phyloP scores from a whole-genome alignment of 2,113 vertebrate genomes.

The Muntiacus muntjak region DNA sequence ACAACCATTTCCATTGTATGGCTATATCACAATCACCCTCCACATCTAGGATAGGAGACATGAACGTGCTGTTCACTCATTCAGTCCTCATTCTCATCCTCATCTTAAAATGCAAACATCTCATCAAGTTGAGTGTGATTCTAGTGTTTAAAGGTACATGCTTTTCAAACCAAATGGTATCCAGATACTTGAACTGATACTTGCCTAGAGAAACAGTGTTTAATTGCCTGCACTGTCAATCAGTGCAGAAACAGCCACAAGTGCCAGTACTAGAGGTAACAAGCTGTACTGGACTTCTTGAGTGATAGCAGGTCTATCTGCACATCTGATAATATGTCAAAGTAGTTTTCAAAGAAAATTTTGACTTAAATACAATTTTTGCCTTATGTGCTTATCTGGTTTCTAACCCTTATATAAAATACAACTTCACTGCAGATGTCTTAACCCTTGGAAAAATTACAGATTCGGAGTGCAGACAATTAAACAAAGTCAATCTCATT shows the following conservation, averaged over 20 bases:
- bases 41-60: neutral
- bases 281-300: neutral
- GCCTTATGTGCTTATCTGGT: neutral
- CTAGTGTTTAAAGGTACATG: neutral
- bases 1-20: neutral
- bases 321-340: neutral
- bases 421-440: neutral
- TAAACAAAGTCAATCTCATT: neutral
- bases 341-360: neutral
- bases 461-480: neutral
- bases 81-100: neutral
- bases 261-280: neutral
- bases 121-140: neutral
- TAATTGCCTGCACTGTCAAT: neutral
- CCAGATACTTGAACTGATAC: neutral
- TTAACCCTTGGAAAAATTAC: constrained; percentile 13
- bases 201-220: neutral
- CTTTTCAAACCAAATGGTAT: neutral
- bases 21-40: neutral
- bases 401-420: neutral
- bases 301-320: neutral
- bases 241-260: neutral
- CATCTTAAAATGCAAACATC: neutral
- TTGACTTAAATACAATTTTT: neutral
- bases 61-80: neutral